A percentile compares a stretch with the other conserved stretches of the same genome.
These are phyloP conservation scores for Chrysopilus asiliformis DNA, from an alignment of 2,888 invertebrate genomes.

Conservation along the genomic window DNA sequence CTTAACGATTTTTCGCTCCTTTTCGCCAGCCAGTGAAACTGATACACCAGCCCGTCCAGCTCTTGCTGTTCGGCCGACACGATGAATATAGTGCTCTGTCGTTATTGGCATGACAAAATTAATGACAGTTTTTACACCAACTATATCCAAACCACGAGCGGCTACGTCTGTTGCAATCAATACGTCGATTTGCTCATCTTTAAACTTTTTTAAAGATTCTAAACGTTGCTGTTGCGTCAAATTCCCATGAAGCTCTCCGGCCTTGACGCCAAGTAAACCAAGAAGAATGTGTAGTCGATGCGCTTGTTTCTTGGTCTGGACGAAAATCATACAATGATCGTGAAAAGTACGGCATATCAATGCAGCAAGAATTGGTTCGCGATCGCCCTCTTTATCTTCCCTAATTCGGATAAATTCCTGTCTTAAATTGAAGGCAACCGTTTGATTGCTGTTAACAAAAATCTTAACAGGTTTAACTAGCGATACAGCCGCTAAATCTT, in stretches of 20 bases:
- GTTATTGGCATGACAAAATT: conserved; percentile 94
- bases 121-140: conserved; percentile 92
- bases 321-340: conserved; percentile 86
- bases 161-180: conserved; percentile 91
- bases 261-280: conserved; percentile 77
- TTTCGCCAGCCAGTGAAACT: conserved; percentile 88
- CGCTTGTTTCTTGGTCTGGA: conserved; percentile 92
- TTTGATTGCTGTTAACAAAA: conserved; percentile 91
- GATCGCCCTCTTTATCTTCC: conserved; percentile 75
- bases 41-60: conserved; percentile 90
- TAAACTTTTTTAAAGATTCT: conserved; percentile 78
- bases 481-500: conserved; percentile 87
- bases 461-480: conserved; percentile 84
- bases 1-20: conserved; percentile 81
- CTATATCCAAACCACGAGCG: conserved; percentile 84
- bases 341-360: conserved; percentile 79
- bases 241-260: conserved; percentile 86
- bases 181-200: conserved; percentile 70
- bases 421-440: conserved; percentile 86
- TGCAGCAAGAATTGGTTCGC: conserved; percentile 78
- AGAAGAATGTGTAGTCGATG: conserved; percentile 85
- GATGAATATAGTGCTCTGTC: conserved; percentile 91
- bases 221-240: conserved; percentile 89
- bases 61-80: conserved; percentile 88
- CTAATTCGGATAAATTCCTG: conserved; percentile 94